Evolutionary conservation across 2,113 vertebrate genomes (phyloP), one percentile per base, ranked within the genome.

Genomic region (Brachionichthys hirsutus): DNA sequence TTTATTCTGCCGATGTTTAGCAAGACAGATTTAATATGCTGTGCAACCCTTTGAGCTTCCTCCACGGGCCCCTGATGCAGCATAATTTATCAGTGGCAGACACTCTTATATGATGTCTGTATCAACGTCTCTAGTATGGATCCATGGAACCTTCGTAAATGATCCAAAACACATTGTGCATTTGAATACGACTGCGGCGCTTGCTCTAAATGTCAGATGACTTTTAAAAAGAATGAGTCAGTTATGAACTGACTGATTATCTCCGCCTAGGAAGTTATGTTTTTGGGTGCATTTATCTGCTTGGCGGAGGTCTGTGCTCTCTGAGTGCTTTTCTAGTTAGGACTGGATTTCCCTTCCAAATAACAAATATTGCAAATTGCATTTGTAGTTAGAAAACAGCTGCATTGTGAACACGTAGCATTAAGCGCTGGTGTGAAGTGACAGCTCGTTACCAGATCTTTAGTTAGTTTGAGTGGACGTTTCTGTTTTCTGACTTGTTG

Each of bases 1-100:
- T 73, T 78, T 53, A 86, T 78, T 69, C 75, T 17, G 62, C 73
- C 72, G 77, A 80, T 83, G 76, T 84, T 78, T 67, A 43, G 44
- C 22, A 47, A 75, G 69, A 75, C 64, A 62, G 17, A 65, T 78
- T 85, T 78, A 83, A 85, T 86, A 89, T 85, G 75, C 82, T 55
- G 54, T 22, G 54, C 81, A 73, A 71, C 80, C 68, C 76, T 75
- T 80, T 76, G 46, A 79, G 74, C 74, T 66, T 77, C 53, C 71
- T 86, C 80, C 62, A 35, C 17, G 78, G 77, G 64, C 72, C 51
- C 77, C 74, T 69, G 66, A 84, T 73, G 72, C 70, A 68, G 80
- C 68, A 67, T 79, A 74, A 86, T 82, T 76, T 85, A 84, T 84
- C 74, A 80, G 61, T 76, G 69, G 77, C 62, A 66, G 64, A 79